Percentiles rank a stretch among this genome's conserved stretches.
Evolutionary conservation across 1,140 invertebrate genomes (phyloP).

Genomic region (Aphelenchoides besseyi): DNA sequence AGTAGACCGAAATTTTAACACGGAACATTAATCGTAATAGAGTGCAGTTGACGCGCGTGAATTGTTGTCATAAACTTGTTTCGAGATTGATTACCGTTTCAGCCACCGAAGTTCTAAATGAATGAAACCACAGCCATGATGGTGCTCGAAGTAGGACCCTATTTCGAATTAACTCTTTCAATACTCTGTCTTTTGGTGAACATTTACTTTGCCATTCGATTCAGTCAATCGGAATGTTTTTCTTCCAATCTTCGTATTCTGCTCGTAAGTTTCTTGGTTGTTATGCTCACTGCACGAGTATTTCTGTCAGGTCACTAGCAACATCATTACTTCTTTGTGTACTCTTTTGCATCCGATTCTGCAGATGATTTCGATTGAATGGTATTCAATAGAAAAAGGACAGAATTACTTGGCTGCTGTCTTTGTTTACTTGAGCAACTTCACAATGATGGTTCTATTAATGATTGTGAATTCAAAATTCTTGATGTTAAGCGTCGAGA

Average conservation of each 20-base stretch:
- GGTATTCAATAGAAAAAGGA: neutral
- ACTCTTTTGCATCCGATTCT: neutral
- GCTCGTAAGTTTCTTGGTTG: neutral
- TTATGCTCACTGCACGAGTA: no score
- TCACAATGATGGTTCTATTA: neutral
- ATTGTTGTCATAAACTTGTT: no score
- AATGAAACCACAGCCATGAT: neutral
- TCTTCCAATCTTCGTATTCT: neutral
- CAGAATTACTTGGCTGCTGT: neutral
- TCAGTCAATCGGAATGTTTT: neutral
- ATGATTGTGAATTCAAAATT: slow-evolving; percentile 1
- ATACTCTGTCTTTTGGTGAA: neutral
- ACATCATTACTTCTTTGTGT: neutral
- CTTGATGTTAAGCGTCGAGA: neutral
- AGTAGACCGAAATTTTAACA: no score
- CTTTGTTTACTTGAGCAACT: neutral
- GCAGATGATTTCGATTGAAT: neutral
- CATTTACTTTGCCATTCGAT: slow-evolving; percentile 9
- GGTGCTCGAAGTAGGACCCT: neutral
- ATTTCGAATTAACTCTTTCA: neutral
- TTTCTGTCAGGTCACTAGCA: neutral
- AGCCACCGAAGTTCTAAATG: no score
- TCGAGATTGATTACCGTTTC: no score
- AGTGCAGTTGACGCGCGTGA: no score
- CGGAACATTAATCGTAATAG: no score